Base-by-base conservation (phyloP, 2,888 invertebrate species). In the Bursaphelenchus okinawaensis region DNA sequence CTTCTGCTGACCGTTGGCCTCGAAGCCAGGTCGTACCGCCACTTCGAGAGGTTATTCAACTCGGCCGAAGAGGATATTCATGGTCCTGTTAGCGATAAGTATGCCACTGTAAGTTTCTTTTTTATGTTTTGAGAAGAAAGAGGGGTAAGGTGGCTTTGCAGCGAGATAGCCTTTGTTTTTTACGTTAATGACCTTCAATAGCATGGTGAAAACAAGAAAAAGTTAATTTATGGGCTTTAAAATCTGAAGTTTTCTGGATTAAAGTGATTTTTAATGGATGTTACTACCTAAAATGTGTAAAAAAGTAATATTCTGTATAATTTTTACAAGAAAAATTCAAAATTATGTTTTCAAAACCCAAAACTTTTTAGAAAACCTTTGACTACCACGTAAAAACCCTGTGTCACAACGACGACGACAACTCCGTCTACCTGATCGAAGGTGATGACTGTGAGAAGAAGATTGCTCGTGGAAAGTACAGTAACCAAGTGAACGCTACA, bases 401-500 rank as follows among this genome's bases (percentile, higher is more conserved):
- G 8, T 59, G 60, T 58, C 51, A 27, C 16, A 59, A 59, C 20
- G 50, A 59, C 50, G 23, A 22, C 9, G 12, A 40, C 19, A 27
- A 29, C 19, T 40, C 31, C 12, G n/a, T 59, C 52, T 50, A 59
- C n/a, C 7, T 59, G 60, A 59, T 24, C 29, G 50, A 50, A 22
- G 60, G 52, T 16, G 19, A n/a, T n/a, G 52, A 59, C n/a, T 59
- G 60, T 29, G 66, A 60, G 19, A 58, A 57, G n/a, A 57, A 69
- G 51, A 73, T 80, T 8, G 80, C 80, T 1, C 55, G 75, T 12
- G 80, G 80, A 52, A 70, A 70, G 20, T 80, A 81, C 66, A 65
- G 70, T 16, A 81, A 81, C 58, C 73, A 71, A 54, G 77, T 79
- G 29, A 80, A 80, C 66, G 69, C 73, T 16, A 80, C 79, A 26